Evolutionary conservation across 2,797 vertebrate species (phyloP).

Genomic region (Dallia pectoralis): DNA sequence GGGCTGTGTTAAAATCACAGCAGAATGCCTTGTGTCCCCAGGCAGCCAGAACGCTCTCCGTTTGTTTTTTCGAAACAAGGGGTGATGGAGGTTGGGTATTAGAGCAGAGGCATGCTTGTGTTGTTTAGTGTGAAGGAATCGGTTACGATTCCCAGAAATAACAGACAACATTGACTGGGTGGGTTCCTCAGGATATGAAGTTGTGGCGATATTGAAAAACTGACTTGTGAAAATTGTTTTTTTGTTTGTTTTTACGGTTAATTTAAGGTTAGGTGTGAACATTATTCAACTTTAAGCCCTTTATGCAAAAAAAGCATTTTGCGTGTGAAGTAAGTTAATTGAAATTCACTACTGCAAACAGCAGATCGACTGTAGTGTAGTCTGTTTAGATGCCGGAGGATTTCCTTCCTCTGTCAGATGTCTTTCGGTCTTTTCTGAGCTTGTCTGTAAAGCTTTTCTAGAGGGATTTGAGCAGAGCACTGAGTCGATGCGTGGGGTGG

Average conservation of each 20-base stretch:
- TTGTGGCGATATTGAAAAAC: no score
- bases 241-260: no score
- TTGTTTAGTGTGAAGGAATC: constrained; percentile 37
- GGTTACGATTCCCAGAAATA: no score
- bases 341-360: background rate
- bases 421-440: background rate
- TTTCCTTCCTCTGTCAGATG: constrained; percentile 20
- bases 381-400: background rate
- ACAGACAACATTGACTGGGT: constrained; percentile 20
- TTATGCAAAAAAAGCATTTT: background rate
- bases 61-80: no score
- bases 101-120: constrained; percentile 35
- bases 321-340: background rate
- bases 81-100: constrained; percentile 19
- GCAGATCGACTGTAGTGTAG: background rate
- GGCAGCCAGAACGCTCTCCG: constrained; percentile 4
- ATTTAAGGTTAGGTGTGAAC: no score
- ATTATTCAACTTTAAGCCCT: constrained; percentile 1
- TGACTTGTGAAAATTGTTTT: no score
- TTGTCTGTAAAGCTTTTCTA: constrained; percentile 24
- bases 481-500: constrained; percentile 33
- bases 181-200: constrained; percentile 14
- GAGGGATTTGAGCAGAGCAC: constrained; percentile 31
- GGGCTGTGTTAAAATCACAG: constrained; percentile 12
- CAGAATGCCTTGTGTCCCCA: constrained; percentile 30